These are phyloP conservation scores for Apamea monoglypha DNA, from an alignment of 2,888 invertebrate genomes.

Conservation along the genomic window DNA sequence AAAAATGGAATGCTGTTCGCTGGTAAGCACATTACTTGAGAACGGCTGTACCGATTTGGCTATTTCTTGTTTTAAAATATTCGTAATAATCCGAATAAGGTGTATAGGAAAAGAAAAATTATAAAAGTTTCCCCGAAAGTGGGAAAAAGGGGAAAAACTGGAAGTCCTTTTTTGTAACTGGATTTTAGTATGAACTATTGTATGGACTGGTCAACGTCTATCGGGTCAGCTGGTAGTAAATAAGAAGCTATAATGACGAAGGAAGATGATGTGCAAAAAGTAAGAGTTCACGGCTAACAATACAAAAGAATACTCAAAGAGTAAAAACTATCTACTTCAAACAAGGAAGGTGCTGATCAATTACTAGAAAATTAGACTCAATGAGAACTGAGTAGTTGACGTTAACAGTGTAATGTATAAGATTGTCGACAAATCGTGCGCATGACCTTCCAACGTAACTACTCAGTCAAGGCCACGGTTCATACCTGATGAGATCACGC, in stretches of 20 bases:
- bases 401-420: slow-evolving; percentile 49
- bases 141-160: not conserved
- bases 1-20: not conserved
- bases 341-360: slow-evolving; percentile 63
- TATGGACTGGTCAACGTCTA: not conserved
- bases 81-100: not conserved
- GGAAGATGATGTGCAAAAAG: slow-evolving; percentile 24
- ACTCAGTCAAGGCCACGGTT: slow-evolving; percentile 75
- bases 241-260: not conserved
- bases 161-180: not conserved
- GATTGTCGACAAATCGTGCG: slow-evolving; percentile 62
- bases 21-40: not conserved
- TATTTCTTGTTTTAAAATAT: not conserved
- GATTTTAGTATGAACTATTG: not conserved
- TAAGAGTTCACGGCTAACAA: slow-evolving; percentile 32
- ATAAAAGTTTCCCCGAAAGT: not conserved
- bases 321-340: slow-evolving; percentile 51
- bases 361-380: slow-evolving; percentile 57
- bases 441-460: slow-evolving; percentile 74
- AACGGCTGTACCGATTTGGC: not conserved
- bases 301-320: slow-evolving; percentile 30
- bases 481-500: slow-evolving; percentile 70
- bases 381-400: slow-evolving; percentile 53
- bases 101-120: not conserved
- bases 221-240: not conserved